Base-by-base conservation (phyloP, 2,888 invertebrate species). In the Pammene fasciana region DNA sequence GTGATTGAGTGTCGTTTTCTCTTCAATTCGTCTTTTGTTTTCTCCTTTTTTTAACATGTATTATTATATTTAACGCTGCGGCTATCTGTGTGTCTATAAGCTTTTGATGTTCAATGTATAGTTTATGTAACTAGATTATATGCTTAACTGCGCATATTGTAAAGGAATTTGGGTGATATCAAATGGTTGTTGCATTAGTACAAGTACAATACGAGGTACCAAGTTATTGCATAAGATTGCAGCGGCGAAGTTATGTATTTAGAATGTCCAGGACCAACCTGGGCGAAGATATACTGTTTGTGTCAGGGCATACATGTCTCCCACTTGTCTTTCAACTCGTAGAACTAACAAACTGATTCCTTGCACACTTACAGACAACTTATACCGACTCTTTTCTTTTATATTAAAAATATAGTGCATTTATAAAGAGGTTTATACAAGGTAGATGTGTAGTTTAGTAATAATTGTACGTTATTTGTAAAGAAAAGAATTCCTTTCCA, bases 401-500 rank as follows among this genome's bases (percentile, higher is more conserved):
- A 75, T 75, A 75, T 75, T 55, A 67, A 68, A 76, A 76, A 76
- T 84, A 87, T 89, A 87, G 85, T 86, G 86, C 86, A 88, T 89
- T 89, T 89, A 85, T 87, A 85, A 91, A 83, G 92, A 92, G 92
- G 92, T 93, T 92, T 90, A 92, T 92, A 93, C 92, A 92, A 93
- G 92, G 92, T 93, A 93, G 92, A 88, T 80, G 84, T 83, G 89
- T 90, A 91, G 90, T 76, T 80, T 91, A 92, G 91, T 82, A 76
- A 82, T 88, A 88, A 85, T 86, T 83, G 86, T 87, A 88, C 79
- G 82, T 85, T 86, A 80, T 85, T 86, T 84, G 80, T 82, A 86
- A 79, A 77, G 74, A 78, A 74, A 78, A 79, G 78, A 74, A 77
- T 82, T 86, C 81, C 79, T 75, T 82, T 77, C 76, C 76, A 82